Percentiles rank a stretch among this genome's conserved stretches.
phyloP scores from a whole-genome alignment of 2,113 vertebrate species.

The Etheostoma cragini region DNA sequence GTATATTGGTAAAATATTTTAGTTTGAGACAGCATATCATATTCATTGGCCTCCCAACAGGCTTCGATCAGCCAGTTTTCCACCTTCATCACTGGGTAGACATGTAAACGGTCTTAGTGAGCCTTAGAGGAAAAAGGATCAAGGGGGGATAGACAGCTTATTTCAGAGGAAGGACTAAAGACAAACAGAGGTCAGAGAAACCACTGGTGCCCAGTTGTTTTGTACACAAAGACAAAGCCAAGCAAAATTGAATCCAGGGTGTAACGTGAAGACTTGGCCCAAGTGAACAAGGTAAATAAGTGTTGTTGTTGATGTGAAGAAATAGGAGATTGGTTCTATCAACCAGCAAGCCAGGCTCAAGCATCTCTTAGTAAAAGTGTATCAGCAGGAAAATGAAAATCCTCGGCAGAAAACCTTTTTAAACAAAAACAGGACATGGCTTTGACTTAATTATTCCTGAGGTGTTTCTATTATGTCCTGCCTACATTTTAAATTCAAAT shows the following conservation, averaged over 20 bases:
- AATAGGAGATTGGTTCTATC: conserved; percentile 31
- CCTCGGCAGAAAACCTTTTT: neutral
- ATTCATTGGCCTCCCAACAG: conserved; percentile 11
- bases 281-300: conserved; percentile 52
- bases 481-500: conserved; percentile 1
- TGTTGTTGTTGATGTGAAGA: conserved; percentile 45
- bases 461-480: neutral
- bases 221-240: conserved; percentile 33
- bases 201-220: conserved; percentile 28
- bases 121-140: conserved; percentile 22
- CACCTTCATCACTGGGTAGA: conserved; percentile 36
- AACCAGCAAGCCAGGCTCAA: conserved; percentile 15
- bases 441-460: conserved; percentile 30
- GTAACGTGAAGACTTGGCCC: conserved; percentile 39
- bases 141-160: conserved; percentile 20
- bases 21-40: conserved; percentile 6
- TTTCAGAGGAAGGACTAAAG: conserved; percentile 24
- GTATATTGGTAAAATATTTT: neutral
- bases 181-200: conserved; percentile 56
- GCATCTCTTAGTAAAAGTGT: conserved; percentile 33
- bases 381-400: conserved; percentile 47
- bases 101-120: conserved; percentile 45
- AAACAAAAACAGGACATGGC: neutral
- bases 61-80: conserved; percentile 25
- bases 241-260: conserved; percentile 35